Evolutionary conservation across 2,797 vertebrate genomes (phyloP), one percentile per base, ranked within the genome.

Genomic region (Spinibarbus caldwelli): DNA sequence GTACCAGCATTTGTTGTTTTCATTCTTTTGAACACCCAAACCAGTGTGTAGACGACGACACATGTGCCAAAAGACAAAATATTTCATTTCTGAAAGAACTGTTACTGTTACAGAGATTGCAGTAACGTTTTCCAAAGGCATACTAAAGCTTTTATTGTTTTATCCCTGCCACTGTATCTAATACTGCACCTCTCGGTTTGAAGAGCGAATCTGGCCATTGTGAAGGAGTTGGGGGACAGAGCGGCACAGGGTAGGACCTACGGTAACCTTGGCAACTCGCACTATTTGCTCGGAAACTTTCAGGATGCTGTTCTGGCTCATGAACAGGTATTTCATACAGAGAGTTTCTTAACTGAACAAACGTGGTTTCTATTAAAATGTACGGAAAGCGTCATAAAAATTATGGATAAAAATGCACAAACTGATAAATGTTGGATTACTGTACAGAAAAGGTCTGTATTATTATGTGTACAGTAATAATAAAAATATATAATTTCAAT

Each of bases 281-380:
- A 98, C 89, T 99, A 99, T 89, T 95, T 99, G 82, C 95, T 99
- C 67, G 97, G 98, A 62, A 97, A 97, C 92, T 99, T 99, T 92
- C 93, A 96, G 90, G 95, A 94, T 1, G 97, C 98, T 0, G 96
- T 98, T 34, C 92, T 93, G 85, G 97, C 97, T 68, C 98, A 99
- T 19, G 97, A 98, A 90, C 97, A 99, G 96, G 98, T 99, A 87
- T 4, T 26, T 34, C 5, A 34, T 6, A 26, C 2, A 1, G 43
- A 21, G 43, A 23, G 71, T 26, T 43, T 72, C 43, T 29, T 15
- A 29, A 78, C 12, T 15, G 29, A 43, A 64, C 15, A 2, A 14
- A 0, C n/a, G 23, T 47, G 4, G n/a, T n/a, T n/a, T n/a, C n/a
- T n/a, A n/a, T n/a, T n/a, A n/a, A n/a, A n/a, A n/a, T n/a, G n/a